These are phyloP conservation scores for Phalacrocorax carbo DNA, from an alignment of 2,113 vertebrate species.

Conservation along the genomic window DNA sequence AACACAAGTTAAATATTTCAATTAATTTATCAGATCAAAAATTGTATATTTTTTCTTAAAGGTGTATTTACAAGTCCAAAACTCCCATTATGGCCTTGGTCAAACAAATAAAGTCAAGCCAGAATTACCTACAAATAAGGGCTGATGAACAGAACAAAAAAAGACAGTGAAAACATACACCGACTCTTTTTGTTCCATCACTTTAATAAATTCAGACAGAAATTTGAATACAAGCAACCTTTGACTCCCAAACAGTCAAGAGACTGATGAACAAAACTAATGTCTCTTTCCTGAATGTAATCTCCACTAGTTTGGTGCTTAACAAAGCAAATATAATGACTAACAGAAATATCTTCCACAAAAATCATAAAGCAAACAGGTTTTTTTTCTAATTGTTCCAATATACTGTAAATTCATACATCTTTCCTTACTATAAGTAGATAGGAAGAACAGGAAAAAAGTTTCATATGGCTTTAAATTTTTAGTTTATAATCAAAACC, in stretches of 20 bases:
- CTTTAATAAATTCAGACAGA: constrained; percentile 7
- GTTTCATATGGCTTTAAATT: not conserved
- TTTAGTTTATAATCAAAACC: not conserved
- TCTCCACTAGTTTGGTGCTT: not conserved
- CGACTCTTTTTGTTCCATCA: not conserved
- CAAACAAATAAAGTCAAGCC: not conserved
- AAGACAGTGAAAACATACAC: not conserved
- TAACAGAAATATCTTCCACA: not conserved
- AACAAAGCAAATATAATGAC: not conserved
- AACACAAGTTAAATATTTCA: not conserved
- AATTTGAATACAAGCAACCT: constrained; percentile 2
- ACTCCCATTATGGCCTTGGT: not conserved
- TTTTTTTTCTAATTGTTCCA: not conserved
- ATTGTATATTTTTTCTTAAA: not conserved
- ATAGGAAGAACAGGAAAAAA: not conserved
- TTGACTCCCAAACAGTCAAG: not conserved
- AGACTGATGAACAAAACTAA: not conserved
- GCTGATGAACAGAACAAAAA: not conserved
- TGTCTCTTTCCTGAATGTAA: not conserved
- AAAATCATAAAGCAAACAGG: not conserved
- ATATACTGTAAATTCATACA: not conserved
- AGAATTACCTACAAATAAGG: not conserved
- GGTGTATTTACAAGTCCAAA: not conserved
- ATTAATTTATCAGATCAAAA: not conserved
- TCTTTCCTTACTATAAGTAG: not conserved